Conservation (phyloP, 2,797 vertebrate genomes). For the Gobionotothen gibberifrons region DNA sequence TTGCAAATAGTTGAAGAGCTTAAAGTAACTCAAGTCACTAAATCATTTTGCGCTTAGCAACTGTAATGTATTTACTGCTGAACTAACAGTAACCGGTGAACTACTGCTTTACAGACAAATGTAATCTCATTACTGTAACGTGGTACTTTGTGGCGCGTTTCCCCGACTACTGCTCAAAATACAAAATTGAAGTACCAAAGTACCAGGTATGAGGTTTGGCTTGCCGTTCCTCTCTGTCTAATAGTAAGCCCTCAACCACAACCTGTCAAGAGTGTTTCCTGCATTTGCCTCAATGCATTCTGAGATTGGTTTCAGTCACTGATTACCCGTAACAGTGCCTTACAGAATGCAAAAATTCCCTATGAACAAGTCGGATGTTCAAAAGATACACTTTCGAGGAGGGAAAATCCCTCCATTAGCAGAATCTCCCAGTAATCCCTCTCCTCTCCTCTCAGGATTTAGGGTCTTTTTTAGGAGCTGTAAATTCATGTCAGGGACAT, state of each 20-base stretch:
- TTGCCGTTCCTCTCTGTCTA: neutral
- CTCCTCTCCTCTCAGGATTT: conserved; percentile 5
- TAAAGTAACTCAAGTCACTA: too few species aligned
- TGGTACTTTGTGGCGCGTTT: too few species aligned
- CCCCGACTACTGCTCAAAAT: too few species aligned
- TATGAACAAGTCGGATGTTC: neutral
- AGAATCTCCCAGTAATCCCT: conserved; percentile 26
- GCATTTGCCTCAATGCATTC: too few species aligned
- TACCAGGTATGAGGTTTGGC: too few species aligned
- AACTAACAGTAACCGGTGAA: too few species aligned
- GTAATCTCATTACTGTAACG: too few species aligned
- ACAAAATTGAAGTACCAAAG: too few species aligned
- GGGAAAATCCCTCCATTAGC: conserved; percentile 46
- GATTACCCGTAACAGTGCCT: neutral
- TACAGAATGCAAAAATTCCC: neutral
- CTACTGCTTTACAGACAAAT: too few species aligned
- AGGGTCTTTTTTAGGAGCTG: conserved; percentile 51
- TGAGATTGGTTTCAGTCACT: neutral
- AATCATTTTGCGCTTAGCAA: too few species aligned
- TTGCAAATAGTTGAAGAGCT: too few species aligned
- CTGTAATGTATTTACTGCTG: too few species aligned
- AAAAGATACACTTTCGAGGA: neutral
- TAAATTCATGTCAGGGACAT: conserved; percentile 49
- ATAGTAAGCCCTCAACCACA: neutral
- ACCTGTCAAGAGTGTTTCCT: neutral